Conservation (phyloP, 2,888 invertebrate genomes). For the Oasisia sp. region DNA sequence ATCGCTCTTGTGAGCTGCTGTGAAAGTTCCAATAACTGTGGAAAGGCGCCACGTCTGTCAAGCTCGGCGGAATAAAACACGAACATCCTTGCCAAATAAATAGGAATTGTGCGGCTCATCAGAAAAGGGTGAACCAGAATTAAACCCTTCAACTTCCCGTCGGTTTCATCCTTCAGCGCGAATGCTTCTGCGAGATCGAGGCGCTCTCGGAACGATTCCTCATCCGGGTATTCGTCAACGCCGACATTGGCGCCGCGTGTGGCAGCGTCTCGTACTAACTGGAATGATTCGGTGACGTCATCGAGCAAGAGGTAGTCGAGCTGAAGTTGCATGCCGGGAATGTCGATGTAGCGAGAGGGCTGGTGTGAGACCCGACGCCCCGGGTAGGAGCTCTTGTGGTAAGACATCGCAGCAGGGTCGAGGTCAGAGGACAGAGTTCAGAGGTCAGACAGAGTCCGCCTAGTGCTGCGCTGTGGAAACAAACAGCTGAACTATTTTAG, state of each 20-base stretch:
- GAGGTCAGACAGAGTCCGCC: neutral
- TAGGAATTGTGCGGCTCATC: neutral
- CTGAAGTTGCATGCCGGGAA: constrained; percentile 6
- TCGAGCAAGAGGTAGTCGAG: neutral
- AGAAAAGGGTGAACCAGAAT: neutral
- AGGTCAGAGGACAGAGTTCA: neutral
- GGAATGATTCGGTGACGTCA: neutral
- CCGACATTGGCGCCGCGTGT: neutral
- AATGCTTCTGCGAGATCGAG: neutral
- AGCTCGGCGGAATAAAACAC: neutral
- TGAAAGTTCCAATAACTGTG: neutral
- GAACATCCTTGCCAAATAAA: neutral
- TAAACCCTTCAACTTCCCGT: neutral
- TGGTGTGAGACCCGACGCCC: neutral
- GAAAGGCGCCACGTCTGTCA: neutral
- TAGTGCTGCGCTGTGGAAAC: neutral
- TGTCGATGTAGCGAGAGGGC: neutral
- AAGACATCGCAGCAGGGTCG: neutral
- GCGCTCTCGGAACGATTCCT: neutral
- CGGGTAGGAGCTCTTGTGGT: neutral
- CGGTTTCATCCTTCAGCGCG: neutral
- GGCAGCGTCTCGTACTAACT: neutral
- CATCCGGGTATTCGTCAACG: neutral
- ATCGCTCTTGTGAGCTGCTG: neutral
- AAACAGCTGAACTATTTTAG: neutral